A percentile compares a stretch with the other conserved stretches of the same genome.
Conservation (phyloP, 1,140 invertebrate species). For the Drosophila novamexicana region DNA sequence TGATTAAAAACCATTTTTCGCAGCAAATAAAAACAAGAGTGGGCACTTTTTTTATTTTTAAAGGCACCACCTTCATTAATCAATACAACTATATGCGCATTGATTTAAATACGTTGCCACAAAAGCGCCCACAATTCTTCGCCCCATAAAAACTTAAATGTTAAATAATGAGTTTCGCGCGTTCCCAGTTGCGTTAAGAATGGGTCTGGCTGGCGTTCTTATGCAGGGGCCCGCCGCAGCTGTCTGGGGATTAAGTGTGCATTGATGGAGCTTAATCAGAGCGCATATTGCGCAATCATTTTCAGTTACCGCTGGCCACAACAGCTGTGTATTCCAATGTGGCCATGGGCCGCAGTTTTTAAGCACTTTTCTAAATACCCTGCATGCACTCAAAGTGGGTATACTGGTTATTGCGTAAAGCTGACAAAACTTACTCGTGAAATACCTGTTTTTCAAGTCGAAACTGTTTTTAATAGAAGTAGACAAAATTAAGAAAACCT, state of each 20-base stretch:
- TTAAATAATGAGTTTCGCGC: slow-evolving; percentile 71
- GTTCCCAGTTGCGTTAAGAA: slow-evolving; percentile 11
- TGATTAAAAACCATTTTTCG: slow-evolving; percentile 11
- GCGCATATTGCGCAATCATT: slow-evolving; percentile 63
- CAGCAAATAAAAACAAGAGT: background rate
- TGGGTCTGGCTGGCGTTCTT: slow-evolving; percentile 13
- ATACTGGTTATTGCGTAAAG: background rate
- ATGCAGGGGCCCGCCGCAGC: slow-evolving; percentile 2
- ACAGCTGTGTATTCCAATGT: slow-evolving; percentile 41
- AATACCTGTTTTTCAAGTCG: too few relatives aligned
- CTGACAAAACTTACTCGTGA: too few relatives aligned
- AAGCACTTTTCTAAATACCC: slow-evolving; percentile 34
- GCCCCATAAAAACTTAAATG: slow-evolving; percentile 54
- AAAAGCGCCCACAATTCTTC: slow-evolving; percentile 3
- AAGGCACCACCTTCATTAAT: slow-evolving; percentile 17
- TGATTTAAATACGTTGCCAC: slow-evolving; percentile 25
- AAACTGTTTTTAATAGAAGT: too few relatives aligned
- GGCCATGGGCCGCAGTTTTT: slow-evolving; percentile 48
- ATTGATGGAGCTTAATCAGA: slow-evolving; percentile 69
- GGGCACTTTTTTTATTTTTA: background rate
- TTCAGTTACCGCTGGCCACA: slow-evolving; percentile 38
- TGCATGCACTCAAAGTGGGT: background rate
- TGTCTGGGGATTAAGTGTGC: slow-evolving; percentile 54
- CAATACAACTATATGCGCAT: slow-evolving; percentile 33
- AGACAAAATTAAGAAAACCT: too few relatives aligned